These are phyloP conservation scores for Fregata magnificens DNA, from an alignment of 2,113 vertebrate genomes.

Conservation along the genomic window DNA sequence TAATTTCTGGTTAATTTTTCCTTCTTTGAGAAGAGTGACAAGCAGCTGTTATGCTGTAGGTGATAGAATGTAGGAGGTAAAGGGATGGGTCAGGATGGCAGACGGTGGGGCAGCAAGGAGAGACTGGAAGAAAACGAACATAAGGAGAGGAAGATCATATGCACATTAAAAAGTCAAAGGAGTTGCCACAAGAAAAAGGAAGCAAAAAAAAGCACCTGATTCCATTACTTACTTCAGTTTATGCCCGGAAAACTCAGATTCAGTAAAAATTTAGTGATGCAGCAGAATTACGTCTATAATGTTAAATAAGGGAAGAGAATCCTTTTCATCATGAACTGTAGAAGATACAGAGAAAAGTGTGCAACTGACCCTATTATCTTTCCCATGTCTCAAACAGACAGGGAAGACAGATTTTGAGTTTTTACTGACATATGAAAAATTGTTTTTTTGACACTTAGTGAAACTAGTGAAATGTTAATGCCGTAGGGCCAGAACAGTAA, in stretches of 20 bases:
- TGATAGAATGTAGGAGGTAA: not conserved
- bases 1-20: not conserved
- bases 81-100: not conserved
- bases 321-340: not conserved
- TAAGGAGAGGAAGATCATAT: not conserved
- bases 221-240: not conserved
- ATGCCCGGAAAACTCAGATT: not conserved
- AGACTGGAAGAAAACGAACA: not conserved
- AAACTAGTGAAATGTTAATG: not conserved
- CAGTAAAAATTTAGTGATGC: not conserved
- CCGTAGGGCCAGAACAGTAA: not conserved
- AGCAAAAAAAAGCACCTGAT: accelerated
- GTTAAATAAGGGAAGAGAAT: not conserved
- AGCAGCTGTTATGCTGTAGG: not conserved
- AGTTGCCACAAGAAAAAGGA: not conserved
- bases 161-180: not conserved
- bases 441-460: not conserved
- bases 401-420: not conserved
- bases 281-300: not conserved
- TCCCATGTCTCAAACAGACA: not conserved
- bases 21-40: not conserved
- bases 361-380: not conserved
- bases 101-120: not conserved
- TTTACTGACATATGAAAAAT: not conserved
- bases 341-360: not conserved